These are phyloP conservation scores for Muschampia staudingeri DNA, from an alignment of 2,888 invertebrate species.

Conservation along the genomic window DNA sequence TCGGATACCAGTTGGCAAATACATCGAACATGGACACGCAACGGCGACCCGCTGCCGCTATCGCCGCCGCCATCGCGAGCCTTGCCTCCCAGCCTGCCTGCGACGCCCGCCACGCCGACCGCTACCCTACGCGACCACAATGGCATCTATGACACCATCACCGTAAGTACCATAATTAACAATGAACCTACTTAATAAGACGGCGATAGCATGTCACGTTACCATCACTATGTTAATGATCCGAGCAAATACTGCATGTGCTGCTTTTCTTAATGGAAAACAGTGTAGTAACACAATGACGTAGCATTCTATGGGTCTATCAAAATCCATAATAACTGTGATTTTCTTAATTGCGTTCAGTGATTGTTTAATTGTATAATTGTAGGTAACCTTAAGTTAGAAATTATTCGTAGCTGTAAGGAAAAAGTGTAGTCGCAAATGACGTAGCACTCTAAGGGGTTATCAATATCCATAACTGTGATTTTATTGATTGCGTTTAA, in stretches of 20 bases:
- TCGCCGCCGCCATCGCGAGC: constrained; percentile 81
- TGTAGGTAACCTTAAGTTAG: too few species aligned
- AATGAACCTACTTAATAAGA: constrained; percentile 31
- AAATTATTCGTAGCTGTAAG: too few species aligned
- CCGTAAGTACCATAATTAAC: constrained; percentile 74
- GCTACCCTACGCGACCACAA: constrained; percentile 77
- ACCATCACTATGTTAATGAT: constrained; percentile 30
- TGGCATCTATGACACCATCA: constrained; percentile 89
- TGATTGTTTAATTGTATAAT: too few species aligned
- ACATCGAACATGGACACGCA: constrained; percentile 93
- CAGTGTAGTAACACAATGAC: too few species aligned
- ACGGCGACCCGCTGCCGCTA: constrained; percentile 84
- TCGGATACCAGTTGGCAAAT: constrained; percentile 95
- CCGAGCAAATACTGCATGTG: background rate
- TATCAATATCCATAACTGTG: too few species aligned
- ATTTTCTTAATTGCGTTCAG: too few species aligned
- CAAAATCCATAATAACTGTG: too few species aligned
- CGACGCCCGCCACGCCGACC: constrained; percentile 71
- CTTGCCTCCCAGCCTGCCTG: constrained; percentile 74
- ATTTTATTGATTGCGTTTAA: too few species aligned
- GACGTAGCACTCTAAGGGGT: background rate
- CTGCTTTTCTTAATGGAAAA: background rate
- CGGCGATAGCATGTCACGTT: constrained; percentile 30
- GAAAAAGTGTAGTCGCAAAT: background rate
- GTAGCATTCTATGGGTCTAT: too few species aligned